Base-by-base conservation (phyloP, 2,888 invertebrate species). In the Allygus modestus region DNA sequence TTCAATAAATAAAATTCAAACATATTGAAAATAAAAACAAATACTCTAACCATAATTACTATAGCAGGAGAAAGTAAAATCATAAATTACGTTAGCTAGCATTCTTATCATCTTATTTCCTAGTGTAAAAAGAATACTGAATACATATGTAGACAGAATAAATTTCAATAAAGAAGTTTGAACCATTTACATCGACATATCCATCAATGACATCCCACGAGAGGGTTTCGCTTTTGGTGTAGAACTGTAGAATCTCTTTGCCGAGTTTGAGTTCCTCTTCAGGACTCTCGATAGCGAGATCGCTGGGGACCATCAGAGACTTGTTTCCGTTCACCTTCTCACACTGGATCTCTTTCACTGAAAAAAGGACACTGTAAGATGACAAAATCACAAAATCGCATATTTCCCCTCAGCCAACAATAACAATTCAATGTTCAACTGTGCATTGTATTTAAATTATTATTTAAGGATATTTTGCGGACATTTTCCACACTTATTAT, bases 101-200 rank as follows among this genome's bases (percentile, higher is more conserved):
- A n/a, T n/a, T n/a, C n/a, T n/a, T n/a, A n/a, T n/a, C n/a, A n/a
- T n/a, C n/a, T n/a, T n/a, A n/a, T n/a, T n/a, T n/a, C n/a, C n/a
- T n/a, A n/a, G n/a, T n/a, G n/a, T n/a, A n/a, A n/a, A n/a, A n/a
- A n/a, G n/a, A n/a, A n/a, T n/a, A n/a, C n/a, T n/a, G n/a, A n/a
- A n/a, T n/a, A n/a, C n/a, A n/a, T n/a, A n/a, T n/a, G n/a, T n/a
- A n/a, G n/a, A n/a, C n/a, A n/a, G n/a, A n/a, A n/a, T n/a, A n/a
- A n/a, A n/a, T n/a, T n/a, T n/a, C n/a, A n/a, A n/a, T n/a, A n/a
- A n/a, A n/a, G n/a, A n/a, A n/a, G n/a, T n/a, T n/a, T n/a, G n/a
- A n/a, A n/a, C n/a, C 37, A 79, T 37, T 79, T 37, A 79, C 79
- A 58, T 79, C 58, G 20, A 79, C n/a, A 37, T 54, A 79, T 31